Evolutionary conservation across 2,113 vertebrate species (phyloP), one percentile per base, ranked within the genome.

Genomic region (Salvelinus namaycush): DNA sequence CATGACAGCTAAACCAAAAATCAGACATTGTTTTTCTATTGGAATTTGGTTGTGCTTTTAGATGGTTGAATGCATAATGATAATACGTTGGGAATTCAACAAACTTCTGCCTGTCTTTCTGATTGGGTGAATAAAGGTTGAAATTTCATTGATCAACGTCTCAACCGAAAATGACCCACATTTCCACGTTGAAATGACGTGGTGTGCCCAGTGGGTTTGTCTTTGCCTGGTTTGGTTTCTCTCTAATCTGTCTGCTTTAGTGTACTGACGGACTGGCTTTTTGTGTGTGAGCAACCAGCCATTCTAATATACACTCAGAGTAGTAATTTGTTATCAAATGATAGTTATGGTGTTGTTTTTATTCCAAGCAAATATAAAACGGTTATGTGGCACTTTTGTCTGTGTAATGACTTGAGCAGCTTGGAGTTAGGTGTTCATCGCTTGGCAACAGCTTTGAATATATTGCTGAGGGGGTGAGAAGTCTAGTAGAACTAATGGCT

Each of bases 381-480:
- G 14, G 13, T 54, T 54, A 18, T 54, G 14, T 54, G 14, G 2
- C n/a, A 24, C n/a, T 62, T 62, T 24, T 22, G 59, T 74, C 72
- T 24, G 59, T 20, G 6, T 62, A 62, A 22, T 22, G 59, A 22
- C 59, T 2, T 62, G 34, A 70, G 68, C 68, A 49, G 34, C 29
- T 24, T 48, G 68, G 39, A 51, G 68, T 29, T 24, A 5, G 20
- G 59, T 27, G 65, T 66, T 74, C 73, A 74, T 74, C n/a, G 24
- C 39, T 48, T 48, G 39, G 73, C 73, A 74, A 74, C 73, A 74
- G 73, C 24, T 24, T 59, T 74, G 62, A 74, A 74, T 74, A 74
- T 74, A 31, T 71, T 74, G 9, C 70, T 27, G 34, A 66, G 27
- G 22, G 9, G 22, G 13, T 66, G 34, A 74, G 5, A 62, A 51